Evolutionary conservation across 2,113 vertebrate genomes (phyloP).

Genomic region (Origma solitaria): DNA sequence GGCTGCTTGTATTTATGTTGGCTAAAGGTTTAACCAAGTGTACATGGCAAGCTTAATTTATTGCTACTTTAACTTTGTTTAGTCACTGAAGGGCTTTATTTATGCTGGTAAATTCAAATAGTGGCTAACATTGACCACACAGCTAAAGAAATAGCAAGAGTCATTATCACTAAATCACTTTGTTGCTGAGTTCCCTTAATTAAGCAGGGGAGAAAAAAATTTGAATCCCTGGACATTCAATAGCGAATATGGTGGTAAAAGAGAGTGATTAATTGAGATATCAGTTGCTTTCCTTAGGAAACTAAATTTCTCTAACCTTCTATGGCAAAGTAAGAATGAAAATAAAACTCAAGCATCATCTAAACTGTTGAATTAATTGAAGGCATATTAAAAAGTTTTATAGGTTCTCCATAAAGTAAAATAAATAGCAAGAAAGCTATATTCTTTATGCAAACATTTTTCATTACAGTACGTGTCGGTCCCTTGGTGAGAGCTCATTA

Average conservation of each 20-base stretch:
- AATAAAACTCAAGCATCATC: conserved; percentile 65
- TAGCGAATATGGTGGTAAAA: conserved; percentile 49
- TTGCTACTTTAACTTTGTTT: conserved; percentile 77
- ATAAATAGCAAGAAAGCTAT: conserved; percentile 69
- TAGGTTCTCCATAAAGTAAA: conserved; percentile 65
- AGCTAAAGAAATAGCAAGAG: conserved; percentile 71
- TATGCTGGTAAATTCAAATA: conserved; percentile 76
- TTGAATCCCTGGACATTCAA: conserved; percentile 60
- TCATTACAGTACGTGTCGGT: conserved; percentile 52
- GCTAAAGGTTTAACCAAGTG: conserved; percentile 71
- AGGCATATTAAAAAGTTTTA: conserved; percentile 74
- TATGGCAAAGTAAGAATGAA: conserved; percentile 52
- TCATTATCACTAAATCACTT: conserved; percentile 75
- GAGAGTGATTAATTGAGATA: conserved; percentile 69
- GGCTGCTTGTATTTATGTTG: conserved; percentile 76
- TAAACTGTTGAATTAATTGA: conserved; percentile 70
- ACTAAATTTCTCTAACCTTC: conserved; percentile 55
- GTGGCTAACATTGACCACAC: conserved; percentile 71
- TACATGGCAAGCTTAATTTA: conserved; percentile 73
- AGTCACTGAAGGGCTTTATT: conserved; percentile 75
- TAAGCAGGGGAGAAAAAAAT: neutral
- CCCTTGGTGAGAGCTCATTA: conserved; percentile 70
- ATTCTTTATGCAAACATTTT: conserved; percentile 64
- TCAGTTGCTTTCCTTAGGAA: conserved; percentile 61
- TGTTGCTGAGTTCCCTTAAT: conserved; percentile 75